Conservation (phyloP, 2,113 vertebrate species). For the Euleptes europaea region DNA sequence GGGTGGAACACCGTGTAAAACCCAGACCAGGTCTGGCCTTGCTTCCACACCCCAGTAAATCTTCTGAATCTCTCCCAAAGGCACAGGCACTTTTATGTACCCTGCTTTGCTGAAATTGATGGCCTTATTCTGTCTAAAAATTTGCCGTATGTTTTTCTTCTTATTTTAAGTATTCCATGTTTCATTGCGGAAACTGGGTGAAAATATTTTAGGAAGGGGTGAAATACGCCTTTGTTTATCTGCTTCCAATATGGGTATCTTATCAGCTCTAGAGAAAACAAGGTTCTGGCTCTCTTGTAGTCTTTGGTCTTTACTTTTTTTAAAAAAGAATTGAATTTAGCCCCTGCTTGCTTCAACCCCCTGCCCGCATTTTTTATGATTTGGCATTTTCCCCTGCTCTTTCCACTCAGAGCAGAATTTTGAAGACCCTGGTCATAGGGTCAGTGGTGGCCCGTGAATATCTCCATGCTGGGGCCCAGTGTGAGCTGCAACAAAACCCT, state of each 20-base stretch:
- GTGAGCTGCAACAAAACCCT: no score
- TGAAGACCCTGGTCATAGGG: no score
- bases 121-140: background rate
- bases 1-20: constrained; percentile 36
- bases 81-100: fast-evolving
- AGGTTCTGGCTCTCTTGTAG: no score
- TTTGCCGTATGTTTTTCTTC: fast-evolving
- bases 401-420: no score
- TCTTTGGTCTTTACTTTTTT: no score
- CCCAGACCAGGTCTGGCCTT: constrained; percentile 44
- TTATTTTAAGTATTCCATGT: background rate
- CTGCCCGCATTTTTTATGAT: no score
- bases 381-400: no score
- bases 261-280: fast-evolving
- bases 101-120: background rate
- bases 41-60: constrained; percentile 12
- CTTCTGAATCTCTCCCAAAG: fast-evolving
- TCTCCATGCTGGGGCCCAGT: no score
- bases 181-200: background rate
- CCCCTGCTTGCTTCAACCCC: no score
- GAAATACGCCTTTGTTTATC: background rate
- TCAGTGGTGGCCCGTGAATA: no score
- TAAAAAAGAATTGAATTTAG: no score
- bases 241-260: background rate
- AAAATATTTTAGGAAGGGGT: constrained; percentile 20